These are phyloP conservation scores for Erebia aethiops DNA, from an alignment of 2,888 invertebrate species.

Conservation along the genomic window DNA sequence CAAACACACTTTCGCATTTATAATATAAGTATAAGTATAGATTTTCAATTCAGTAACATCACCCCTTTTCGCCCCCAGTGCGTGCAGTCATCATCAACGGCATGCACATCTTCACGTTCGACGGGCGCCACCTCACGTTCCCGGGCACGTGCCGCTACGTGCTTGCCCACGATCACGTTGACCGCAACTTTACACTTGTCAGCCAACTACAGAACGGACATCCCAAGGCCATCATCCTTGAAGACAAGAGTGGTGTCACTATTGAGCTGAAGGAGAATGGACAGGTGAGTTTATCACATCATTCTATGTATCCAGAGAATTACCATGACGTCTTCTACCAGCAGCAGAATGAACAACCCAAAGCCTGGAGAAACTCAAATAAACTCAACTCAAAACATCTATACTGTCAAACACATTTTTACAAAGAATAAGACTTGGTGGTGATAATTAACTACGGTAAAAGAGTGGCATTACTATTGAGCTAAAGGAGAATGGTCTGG, in stretches of 20 bases:
- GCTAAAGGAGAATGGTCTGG: no score
- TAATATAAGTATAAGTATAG: no score
- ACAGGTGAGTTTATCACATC: conserved; percentile 55
- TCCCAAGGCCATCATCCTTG: conserved; percentile 86
- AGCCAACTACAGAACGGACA: conserved; percentile 88
- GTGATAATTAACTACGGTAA: no score
- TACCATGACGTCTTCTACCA: no score
- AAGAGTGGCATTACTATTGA: no score
- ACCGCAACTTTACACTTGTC: conserved; percentile 93
- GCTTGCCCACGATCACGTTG: conserved; percentile 91
- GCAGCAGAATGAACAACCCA: no score
- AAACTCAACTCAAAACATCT: no score
- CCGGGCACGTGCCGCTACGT: conserved; percentile 93
- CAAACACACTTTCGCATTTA: no score
- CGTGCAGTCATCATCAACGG: conserved; percentile 89
- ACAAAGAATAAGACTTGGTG: no score
- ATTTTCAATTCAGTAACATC: not conserved
- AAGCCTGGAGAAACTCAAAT: no score
- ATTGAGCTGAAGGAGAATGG: conserved; percentile 86
- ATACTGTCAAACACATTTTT: no score
- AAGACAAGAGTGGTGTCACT: conserved; percentile 86
- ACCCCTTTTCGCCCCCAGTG: conserved; percentile 66
- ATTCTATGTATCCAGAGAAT: no score
- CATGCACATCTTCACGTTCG: conserved; percentile 94
- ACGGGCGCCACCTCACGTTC: conserved; percentile 90